Evolutionary conservation across 2,113 vertebrate species (phyloP), one percentile per base, ranked within the genome.

Genomic region (Dromiciops gliroides): DNA sequence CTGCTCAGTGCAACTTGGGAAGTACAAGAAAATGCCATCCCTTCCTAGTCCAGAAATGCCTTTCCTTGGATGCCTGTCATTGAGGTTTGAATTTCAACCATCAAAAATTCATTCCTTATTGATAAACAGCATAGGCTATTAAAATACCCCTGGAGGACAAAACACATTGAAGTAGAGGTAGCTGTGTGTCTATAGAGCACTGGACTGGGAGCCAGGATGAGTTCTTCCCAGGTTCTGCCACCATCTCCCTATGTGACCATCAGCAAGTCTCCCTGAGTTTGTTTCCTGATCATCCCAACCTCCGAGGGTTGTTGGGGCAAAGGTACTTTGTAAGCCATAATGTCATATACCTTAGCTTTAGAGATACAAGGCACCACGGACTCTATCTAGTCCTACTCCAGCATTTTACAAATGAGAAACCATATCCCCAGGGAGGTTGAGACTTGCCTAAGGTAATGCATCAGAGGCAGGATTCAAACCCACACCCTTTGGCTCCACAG

Each of bases 261-360:
- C 52, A 91, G 16, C 48, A 92, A 11, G 44, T 49, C 14, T 11
- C 19, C 31, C 48, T 19, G 7, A 6, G 25, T 50, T 11, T 37
- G 28, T 48, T 0, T 8, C 0, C 7, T 5, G 0, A n/a, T 8
- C 23, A 91, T 75, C 52, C 25, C 44, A 53, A 48, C 0, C 6
- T 95, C 51, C n/a, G 6, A 22, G 44, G 1, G 8, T 60, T 89
- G 14, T 83, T 90, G 22, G 53, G 23, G 24, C 1, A 93, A 92
- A 92, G 37, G 37, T 19, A 22, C 67, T 83, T 44, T 83, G 16
- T n/a, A 83, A 83, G n/a, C 7, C 37, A 83, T 44, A 44, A 83
- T 83, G 6, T 83, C 67, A 83, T 44, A 83, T 16, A 44, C 8
- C 37, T 44, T 83, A 83, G n/a, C n/a, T 83, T 44, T 83, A 44